Evolutionary conservation across 2,797 vertebrate genomes (phyloP), one percentile per base, ranked within the genome.

Genomic region (Dryobates pubescens): DNA sequence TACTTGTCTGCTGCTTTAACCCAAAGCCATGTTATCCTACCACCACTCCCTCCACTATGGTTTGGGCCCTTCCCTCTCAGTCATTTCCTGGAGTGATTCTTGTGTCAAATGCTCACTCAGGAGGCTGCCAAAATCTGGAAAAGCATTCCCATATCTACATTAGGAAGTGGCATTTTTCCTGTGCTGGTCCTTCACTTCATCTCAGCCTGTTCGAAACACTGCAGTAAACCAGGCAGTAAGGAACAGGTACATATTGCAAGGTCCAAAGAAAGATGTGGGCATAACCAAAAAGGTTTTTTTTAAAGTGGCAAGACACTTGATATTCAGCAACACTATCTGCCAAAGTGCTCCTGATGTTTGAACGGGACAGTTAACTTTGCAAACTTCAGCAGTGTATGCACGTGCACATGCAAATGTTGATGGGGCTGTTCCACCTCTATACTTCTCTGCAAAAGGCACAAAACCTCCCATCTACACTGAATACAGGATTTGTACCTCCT

Each of bases 371-470:
- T 14, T n/a, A 15, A 7, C 13, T 11, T 17, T 0, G 16, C 38
- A 30, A 13, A 15, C 22, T 13, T 12, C 0, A 0, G 41, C 2
- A 18, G 7, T 8, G 14, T 0, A 1, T 6, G 14, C 0, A 17
- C 11, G n/a, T 2, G 8, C 2, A 26, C 61, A 11, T 4, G 0
- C 0, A 3, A 1, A 0, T 13, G 29, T 15, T 18, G 59, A 14
- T 24, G 7, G 17, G 20, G 13, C 10, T 9, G 20, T 36, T 61
- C 45, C 36, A 17, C 8, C 34, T 30, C 34, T 49, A 2, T 5
- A 36, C 6, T 32, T 17, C 7, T 38, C 72, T 13, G 12, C 16
- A 71, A 15, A 8, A 56, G n/a, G 38, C 9, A 86, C 19, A 19
- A 68, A n/a, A 38, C 54, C 17, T 43, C 58, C 56, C 45, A 1